These are phyloP conservation scores for Protobothrops mucrosquamatus DNA, from an alignment of 2,113 vertebrate genomes.

Conservation along the genomic window DNA sequence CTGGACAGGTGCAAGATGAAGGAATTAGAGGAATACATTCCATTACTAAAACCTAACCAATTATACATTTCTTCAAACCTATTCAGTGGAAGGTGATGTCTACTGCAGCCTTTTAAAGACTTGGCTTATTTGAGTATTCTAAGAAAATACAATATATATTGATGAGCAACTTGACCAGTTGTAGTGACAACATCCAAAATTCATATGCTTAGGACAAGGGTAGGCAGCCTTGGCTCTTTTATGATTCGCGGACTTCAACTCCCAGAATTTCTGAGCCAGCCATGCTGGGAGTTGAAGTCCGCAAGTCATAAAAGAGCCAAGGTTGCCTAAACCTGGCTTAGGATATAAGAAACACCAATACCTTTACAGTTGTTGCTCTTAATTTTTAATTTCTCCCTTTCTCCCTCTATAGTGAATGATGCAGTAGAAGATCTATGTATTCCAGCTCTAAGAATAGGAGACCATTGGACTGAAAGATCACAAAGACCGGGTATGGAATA, in stretches of 20 bases:
- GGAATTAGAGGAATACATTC: background rate
- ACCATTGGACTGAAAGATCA: background rate
- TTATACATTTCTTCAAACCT: background rate
- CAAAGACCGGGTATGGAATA: background rate
- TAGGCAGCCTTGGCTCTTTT: too few species aligned
- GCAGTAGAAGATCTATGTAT: background rate
- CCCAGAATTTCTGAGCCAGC: too few species aligned
- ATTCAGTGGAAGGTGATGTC: background rate
- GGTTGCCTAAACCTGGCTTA: background rate
- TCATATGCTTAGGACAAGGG: background rate
- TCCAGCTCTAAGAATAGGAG: background rate
- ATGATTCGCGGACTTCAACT: too few species aligned
- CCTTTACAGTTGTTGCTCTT: too few species aligned
- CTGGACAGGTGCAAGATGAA: slow-evolving; percentile 2
- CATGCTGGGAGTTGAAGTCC: too few species aligned
- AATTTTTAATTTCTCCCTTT: too few species aligned
- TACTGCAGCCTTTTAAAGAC: background rate
- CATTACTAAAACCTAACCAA: background rate
- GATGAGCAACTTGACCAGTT: background rate
- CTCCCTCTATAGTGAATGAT: background rate
- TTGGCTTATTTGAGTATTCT: background rate
- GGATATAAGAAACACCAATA: too few species aligned
- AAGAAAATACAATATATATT: background rate
- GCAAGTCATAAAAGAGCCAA: too few species aligned
- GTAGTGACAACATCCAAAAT: background rate